Conservation (phyloP, 2,888 invertebrate species). For the Mylabris sibirica region DNA sequence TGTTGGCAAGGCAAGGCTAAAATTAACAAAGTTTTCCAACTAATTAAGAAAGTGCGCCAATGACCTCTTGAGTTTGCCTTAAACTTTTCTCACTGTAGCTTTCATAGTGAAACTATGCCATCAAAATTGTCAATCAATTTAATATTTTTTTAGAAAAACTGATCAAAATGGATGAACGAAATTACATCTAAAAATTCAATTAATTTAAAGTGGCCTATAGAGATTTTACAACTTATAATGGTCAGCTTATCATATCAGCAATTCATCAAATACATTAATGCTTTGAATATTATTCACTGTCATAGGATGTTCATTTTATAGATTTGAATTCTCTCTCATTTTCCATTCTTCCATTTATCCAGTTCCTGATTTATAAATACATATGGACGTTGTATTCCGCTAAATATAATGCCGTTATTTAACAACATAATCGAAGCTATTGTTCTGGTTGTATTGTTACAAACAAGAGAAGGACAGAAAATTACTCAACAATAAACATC, state of each 20-base stretch:
- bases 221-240: not conserved
- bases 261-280: conserved; percentile 10
- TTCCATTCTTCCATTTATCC: not conserved
- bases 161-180: not conserved
- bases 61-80: conserved; percentile 51
- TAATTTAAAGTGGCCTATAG: not conserved
- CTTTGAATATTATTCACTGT: conserved; percentile 7
- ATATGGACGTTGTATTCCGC: conserved; percentile 31
- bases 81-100: conserved; percentile 24
- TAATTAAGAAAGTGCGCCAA: conserved; percentile 59
- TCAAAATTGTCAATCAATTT: too few relatives aligned
- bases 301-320: not conserved
- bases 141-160: too few relatives aligned
- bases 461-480: not conserved
- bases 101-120: not conserved
- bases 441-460: conserved; percentile 32
- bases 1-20: conserved; percentile 57
- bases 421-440: conserved; percentile 37
- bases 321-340: conserved; percentile 1
- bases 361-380: conserved; percentile 37
- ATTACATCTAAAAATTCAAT: not conserved
- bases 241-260: conserved; percentile 6
- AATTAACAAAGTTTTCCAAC: conserved; percentile 60
- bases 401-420: conserved; percentile 34
- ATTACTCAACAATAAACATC: not conserved